These are phyloP conservation scores for Esox niger DNA, from an alignment of 2,113 vertebrate species.

Conservation along the genomic window DNA sequence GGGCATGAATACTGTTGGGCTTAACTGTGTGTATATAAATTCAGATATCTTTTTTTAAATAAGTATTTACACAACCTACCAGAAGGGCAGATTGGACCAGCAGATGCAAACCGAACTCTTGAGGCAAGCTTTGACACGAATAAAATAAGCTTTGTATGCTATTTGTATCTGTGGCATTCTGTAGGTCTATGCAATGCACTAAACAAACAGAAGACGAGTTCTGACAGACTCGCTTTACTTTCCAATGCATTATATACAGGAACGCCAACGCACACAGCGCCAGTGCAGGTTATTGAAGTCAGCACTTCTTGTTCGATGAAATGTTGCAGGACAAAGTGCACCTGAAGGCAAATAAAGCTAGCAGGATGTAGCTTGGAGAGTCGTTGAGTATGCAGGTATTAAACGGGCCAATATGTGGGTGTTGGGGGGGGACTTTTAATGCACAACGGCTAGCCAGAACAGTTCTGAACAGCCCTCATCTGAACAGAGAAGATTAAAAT, in stretches of 20 bases:
- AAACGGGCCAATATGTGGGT: conserved; percentile 66
- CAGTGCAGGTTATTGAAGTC: conserved; percentile 6
- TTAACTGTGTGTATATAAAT: no score
- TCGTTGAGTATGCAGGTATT: conserved; percentile 61
- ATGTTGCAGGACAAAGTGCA: conserved; percentile 35
- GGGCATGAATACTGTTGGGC: no score
- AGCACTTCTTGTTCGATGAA: conserved; percentile 42
- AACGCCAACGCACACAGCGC: not conserved
- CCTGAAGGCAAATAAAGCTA: conserved; percentile 60
- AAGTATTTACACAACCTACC: no score
- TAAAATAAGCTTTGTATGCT: no score
- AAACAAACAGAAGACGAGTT: not conserved
- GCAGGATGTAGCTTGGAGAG: conserved; percentile 56
- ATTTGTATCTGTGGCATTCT: no score
- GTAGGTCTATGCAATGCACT: no score
- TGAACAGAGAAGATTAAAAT: conserved; percentile 80
- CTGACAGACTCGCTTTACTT: not conserved
- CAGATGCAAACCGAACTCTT: no score
- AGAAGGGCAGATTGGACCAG: no score
- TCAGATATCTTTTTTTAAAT: no score
- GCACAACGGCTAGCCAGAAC: conserved; percentile 66
- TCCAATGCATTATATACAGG: not conserved
- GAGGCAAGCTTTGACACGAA: no score
- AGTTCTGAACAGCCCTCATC: conserved; percentile 76
- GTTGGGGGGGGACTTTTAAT: conserved; percentile 72